Evolutionary conservation across 2,888 invertebrate genomes (phyloP), one percentile per base, ranked within the genome.

Genomic region (Cylindroiulus punctatus): DNA sequence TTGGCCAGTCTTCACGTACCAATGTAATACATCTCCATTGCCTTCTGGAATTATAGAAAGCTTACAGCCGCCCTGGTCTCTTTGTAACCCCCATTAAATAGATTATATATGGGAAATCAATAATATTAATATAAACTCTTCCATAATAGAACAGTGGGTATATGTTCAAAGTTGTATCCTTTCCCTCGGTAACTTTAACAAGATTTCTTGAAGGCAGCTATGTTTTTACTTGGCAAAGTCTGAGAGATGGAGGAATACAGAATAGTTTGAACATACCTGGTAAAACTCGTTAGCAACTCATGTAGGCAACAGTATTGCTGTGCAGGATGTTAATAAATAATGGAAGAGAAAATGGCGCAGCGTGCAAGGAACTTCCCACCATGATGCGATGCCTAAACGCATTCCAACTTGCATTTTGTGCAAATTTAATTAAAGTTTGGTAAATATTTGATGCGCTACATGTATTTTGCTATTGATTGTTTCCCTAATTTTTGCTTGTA

Each of bases 381-480:
- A 30, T 76, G 26, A 76, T 76, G 76, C 12, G 76, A 10, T 30
- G 12, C 22, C 76, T 76, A 76, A 76, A 76, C 1, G 76, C 76
- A 76, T 12, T 5, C 26, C 76, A 30, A 76, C 76, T 76, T 76
- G 76, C 30, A 76, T 76, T 76, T 76, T 76, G 76, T 76, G 76
- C 26, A 76, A 76, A 76, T 76, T 76, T 76, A 76, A 76, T 76
- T 76, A 76, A 76, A 76, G 30, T 76, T 76, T 12, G 76, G 76
- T 76, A 76, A 76, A 76, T 76, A 76, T 76, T 76, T 76, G 76
- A 76, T 76, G 76, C 76, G 76, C 30, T 76, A 76, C 76, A 76
- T 76, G 30, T 76, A 76, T 26, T 76, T 76, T 76, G 30, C 76
- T 76, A 76, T 76, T 76, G 76, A 76, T 76, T 76, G 76, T 76